Percentiles rank a stretch among this genome's conserved stretches.
These are phyloP conservation scores for Agonopterix heracliana DNA, from an alignment of 2,888 invertebrate genomes.

Conservation along the genomic window DNA sequence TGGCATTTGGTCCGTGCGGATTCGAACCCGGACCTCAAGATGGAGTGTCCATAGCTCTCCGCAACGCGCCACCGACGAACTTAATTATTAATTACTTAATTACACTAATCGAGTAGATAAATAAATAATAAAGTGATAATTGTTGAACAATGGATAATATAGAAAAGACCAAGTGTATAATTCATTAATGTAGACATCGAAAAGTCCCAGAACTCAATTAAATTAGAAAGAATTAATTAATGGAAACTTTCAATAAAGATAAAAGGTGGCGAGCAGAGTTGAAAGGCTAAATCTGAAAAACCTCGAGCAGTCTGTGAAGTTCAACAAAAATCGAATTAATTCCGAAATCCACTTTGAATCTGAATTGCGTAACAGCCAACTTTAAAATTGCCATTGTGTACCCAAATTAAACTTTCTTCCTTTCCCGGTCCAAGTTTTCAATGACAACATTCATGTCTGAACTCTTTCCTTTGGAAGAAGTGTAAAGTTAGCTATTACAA, in stretches of 20 bases:
- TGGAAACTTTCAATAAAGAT: slow-evolving; percentile 28
- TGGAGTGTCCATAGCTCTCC: too few relatives aligned
- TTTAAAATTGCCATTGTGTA: slow-evolving; percentile 61
- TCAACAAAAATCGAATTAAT: slow-evolving; percentile 60
- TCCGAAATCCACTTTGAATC: slow-evolving; percentile 57
- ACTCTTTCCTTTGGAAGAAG: slow-evolving; percentile 21
- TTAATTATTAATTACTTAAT: too few relatives aligned
- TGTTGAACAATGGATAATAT: too few relatives aligned
- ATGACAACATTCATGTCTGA: slow-evolving; percentile 27
- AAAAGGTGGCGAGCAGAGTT: slow-evolving; percentile 31
- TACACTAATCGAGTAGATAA: too few relatives aligned
- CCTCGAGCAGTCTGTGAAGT: slow-evolving; percentile 44
- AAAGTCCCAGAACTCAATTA: slow-evolving; percentile 12
- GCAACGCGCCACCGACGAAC: too few relatives aligned
- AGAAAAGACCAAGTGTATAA: too few relatives aligned
- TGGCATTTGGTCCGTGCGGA: too few relatives aligned
- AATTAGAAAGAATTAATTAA: slow-evolving; percentile 24
- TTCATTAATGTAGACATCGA: not conserved
- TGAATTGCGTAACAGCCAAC: slow-evolving; percentile 50
- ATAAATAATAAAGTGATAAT: too few relatives aligned
- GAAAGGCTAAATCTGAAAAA: slow-evolving; percentile 42
- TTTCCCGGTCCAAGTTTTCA: slow-evolving; percentile 31
- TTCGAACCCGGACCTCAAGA: too few relatives aligned
- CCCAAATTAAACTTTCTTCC: slow-evolving; percentile 46
- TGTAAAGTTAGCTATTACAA: slow-evolving; percentile 14